Percentiles rank a stretch among this genome's conserved stretches.
Conservation (phyloP, 1,140 invertebrate species). For the Rhizoglyphus robini region DNA sequence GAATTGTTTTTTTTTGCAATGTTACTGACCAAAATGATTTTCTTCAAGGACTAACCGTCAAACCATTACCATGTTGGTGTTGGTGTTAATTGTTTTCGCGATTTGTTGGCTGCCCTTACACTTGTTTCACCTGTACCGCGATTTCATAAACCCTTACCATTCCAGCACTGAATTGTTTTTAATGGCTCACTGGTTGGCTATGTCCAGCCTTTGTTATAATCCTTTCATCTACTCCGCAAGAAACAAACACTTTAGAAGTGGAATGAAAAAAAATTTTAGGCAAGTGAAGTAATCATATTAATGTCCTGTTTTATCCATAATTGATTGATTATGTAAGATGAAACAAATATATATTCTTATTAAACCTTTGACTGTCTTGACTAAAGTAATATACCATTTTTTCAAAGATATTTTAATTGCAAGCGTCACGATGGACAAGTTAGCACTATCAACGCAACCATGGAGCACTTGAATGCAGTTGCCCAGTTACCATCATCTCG, state of each 20-base stretch:
- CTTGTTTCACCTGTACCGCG: not conserved
- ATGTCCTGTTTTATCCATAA: no score
- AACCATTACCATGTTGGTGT: constrained; percentile 1
- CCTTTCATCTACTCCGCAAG: not conserved
- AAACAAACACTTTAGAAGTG: constrained; percentile 1
- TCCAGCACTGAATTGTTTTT: not conserved
- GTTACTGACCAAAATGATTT: no score
- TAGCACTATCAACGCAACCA: no score
- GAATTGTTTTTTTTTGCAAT: not conserved
- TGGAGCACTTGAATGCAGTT: no score
- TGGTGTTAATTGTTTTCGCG: not conserved
- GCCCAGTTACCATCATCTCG: no score
- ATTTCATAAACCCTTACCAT: not conserved
- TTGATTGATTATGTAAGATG: no score
- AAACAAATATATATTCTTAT: no score
- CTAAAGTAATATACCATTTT: no score
- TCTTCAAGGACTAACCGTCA: not conserved
- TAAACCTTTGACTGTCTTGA: no score
- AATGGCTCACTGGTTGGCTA: not conserved
- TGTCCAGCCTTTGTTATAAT: not conserved
- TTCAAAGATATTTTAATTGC: no score
- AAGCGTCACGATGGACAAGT: no score
- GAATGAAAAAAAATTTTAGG: constrained; percentile 13
- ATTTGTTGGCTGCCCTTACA: not conserved
- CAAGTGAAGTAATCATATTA: no score